Percentiles rank a stretch among this genome's conserved stretches.
Conservation (phyloP, 2,888 invertebrate genomes). For the Cryptocephalus moraei region DNA sequence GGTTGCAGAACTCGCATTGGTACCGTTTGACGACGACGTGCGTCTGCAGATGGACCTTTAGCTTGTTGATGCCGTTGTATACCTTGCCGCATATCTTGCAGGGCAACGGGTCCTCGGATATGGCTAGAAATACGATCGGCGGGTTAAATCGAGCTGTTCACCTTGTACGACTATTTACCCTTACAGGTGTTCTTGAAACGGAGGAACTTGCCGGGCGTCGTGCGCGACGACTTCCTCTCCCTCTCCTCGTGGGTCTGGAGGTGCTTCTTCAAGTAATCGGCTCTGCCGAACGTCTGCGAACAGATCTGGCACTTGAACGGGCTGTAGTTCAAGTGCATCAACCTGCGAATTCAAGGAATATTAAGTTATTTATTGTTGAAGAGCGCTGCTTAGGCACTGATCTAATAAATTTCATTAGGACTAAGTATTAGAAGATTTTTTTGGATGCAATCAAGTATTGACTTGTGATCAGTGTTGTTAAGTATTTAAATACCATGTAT, state of each 20-base stretch:
- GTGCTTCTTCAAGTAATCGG: constrained; percentile 13
- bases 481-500: too few relatives aligned
- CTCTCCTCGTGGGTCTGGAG: constrained; percentile 8
- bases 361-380: too few relatives aligned
- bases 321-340: constrained; percentile 9
- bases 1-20: constrained; percentile 12
- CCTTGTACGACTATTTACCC: neutral
- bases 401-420: too few relatives aligned
- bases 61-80: constrained; percentile 10
- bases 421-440: too few relatives aligned
- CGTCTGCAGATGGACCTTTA: constrained; percentile 13
- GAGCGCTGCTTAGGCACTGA: too few relatives aligned
- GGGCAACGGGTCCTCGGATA: constrained; percentile 10
- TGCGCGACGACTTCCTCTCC: constrained; percentile 5
- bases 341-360: constrained; percentile 2
- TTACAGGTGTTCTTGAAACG: constrained; percentile 13
- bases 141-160: too few relatives aligned
- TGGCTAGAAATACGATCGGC: too few relatives aligned
- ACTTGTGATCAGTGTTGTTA: too few relatives aligned
- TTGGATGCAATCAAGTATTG: too few relatives aligned
- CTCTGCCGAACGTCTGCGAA: constrained; percentile 10
- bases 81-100: constrained; percentile 15
- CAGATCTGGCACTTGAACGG: constrained; percentile 11
- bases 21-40: constrained; percentile 13
- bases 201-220: constrained; percentile 11